Evolutionary conservation across 2,113 vertebrate species (phyloP).

Genomic region (Megaptera novaeangliae): DNA sequence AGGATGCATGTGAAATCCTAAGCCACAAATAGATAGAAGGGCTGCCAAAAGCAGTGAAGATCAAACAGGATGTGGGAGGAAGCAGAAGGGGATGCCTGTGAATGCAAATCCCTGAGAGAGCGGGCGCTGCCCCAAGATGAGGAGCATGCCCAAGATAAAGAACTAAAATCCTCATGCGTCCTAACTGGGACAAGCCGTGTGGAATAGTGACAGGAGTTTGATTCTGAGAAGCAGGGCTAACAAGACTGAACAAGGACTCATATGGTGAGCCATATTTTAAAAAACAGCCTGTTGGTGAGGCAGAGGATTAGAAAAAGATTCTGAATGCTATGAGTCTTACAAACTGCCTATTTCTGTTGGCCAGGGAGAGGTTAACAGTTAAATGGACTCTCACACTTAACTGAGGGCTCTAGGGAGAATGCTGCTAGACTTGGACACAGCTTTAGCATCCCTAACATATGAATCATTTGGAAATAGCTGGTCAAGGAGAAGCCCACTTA

Average conservation of each 20-base stretch:
- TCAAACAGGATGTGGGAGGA: neutral
- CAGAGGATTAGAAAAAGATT: neutral
- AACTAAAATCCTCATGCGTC: neutral
- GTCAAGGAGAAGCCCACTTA: conserved; percentile 4
- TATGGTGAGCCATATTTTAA: neutral
- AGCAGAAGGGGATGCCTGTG: neutral
- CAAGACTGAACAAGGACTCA: neutral
- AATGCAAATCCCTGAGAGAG: neutral
- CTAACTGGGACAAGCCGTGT: neutral
- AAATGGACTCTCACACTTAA: neutral
- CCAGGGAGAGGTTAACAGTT: neutral
- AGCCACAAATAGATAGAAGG: neutral
- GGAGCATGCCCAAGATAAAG: neutral
- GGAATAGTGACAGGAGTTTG: neutral
- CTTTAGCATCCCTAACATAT: neutral
- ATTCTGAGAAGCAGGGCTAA: neutral
- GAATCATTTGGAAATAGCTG: neutral
- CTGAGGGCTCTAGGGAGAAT: neutral
- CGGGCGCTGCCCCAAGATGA: neutral
- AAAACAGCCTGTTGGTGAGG: neutral
- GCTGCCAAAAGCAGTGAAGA: neutral
- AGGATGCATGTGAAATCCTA: neutral
- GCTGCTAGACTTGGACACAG: neutral
- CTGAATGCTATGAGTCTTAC: neutral
- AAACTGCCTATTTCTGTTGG: neutral